Evolutionary conservation across 1,140 invertebrate species (phyloP), one percentile per base, ranked within the genome.

Genomic region (Cydia strobilella): DNA sequence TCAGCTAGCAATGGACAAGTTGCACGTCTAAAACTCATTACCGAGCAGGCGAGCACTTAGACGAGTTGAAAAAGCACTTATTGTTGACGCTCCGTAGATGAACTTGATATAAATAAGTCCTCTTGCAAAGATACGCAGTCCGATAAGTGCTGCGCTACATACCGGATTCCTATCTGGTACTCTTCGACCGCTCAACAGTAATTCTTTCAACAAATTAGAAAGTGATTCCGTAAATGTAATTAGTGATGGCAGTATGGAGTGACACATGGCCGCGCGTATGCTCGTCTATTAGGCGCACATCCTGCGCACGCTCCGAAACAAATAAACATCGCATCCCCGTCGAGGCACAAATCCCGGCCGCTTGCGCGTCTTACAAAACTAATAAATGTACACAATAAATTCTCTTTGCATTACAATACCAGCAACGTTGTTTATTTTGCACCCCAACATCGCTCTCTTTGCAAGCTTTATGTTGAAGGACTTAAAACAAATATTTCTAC

Each of bases 331-430:
- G 80, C 84, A 81, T 84, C 86, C 85, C 84, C 77, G 79, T 74
- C 74, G 71, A 69, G 74, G 45, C 75, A 83, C 83, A 82, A 88
- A 86, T 84, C 84, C 86, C 81, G 72, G 73, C 72, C 82, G 82
- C 80, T 82, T 81, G 81, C 80, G 79, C 79, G 86, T 83, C 83
- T 85, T 86, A 86, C 84, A 80, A 81, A 89, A 84, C 82, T 86
- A 89, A 90, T 89, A 89, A 90, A 90, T 84, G 80, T 85, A 82
- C 80, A 80, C 86, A 85, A 88, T 88, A 85, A 88, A 90, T 90
- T 87, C 78, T 82, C 75, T 83, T 82, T 80, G 78, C 81, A 81
- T 84, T 82, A 81, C 81, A 83, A 84, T 85, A 82, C 79, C 72
- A 75, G 65, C 62, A 73, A 74, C 77, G 75, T 59, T 20, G 54